Percentiles rank a stretch among this genome's conserved stretches.
Evolutionary conservation across 2,113 vertebrate species (phyloP).

Genomic region (Cariama cristata): DNA sequence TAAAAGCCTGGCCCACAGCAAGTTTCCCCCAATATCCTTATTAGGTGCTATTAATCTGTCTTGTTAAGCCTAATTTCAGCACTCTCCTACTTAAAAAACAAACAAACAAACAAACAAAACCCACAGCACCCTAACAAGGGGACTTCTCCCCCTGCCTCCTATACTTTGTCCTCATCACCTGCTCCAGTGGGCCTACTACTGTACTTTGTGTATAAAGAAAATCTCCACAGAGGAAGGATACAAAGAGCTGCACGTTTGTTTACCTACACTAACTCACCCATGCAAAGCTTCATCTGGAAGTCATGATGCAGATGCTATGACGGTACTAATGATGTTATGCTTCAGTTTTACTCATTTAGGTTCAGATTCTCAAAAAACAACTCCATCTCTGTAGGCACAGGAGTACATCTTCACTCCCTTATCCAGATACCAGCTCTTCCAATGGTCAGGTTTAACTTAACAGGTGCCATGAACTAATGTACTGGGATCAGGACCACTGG

Average conservation of each 20-base stretch:
- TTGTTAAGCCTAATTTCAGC: background rate
- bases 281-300: background rate
- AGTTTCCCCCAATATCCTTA: background rate
- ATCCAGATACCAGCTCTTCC: background rate
- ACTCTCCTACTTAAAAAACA: background rate
- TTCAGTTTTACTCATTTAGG: background rate
- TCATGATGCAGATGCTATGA: background rate
- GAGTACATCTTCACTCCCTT: background rate
- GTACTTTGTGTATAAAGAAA: no score
- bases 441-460: background rate
- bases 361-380: background rate
- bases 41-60: background rate
- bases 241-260: background rate
- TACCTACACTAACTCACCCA: background rate
- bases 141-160: background rate
- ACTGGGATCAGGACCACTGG: background rate
- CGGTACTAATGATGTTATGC: background rate
- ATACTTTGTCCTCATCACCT: background rate
- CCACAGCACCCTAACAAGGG: background rate
- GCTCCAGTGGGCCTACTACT: background rate
- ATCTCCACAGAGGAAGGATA: background rate
- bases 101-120: background rate
- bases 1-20: background rate
- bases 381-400: background rate
- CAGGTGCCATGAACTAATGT: background rate